Evolutionary conservation across 2,113 vertebrate species (phyloP), one percentile per base, ranked within the genome.

Genomic region (Centrocercus urophasianus): DNA sequence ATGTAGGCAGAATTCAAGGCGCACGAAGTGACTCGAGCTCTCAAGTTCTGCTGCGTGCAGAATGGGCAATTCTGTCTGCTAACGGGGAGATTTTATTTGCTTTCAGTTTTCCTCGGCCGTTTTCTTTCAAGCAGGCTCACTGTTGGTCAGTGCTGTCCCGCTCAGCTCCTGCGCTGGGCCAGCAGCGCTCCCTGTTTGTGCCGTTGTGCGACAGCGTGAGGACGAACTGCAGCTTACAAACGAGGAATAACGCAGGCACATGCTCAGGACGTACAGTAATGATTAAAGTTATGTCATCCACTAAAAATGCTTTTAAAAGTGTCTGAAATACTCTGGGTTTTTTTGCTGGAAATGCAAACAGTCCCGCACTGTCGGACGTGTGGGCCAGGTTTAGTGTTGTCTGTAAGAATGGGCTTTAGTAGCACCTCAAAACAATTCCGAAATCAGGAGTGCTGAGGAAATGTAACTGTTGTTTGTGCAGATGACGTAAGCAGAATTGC

Each of bases 231-330:
- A 65, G 36, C 43, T 30, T 6, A 14, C 88, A 12, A 65, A 38
- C 36, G 56, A 52, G 75, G 72, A 88, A 45, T 1, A 88, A 77
- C 83, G 70, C 11, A 5, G 67, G 87, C 85, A 83, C 91, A 81
- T 86, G 79, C 73, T 73, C 76, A 27, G 88, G 88, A 88, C 48
- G 6, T 27, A 65, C 85, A 90, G 88, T 61, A 75, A 94, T 25
- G 73, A 90, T 42, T 75, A 24, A 93, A 88, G 86, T 95, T 95
- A 78, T 78, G 85, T 93, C 94, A 90, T 90, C 57, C 47, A 0
- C 73, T 86, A 95, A 89, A 96, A 97, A 96, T 76, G 79, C 93
- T 72, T 88, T 93, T 72, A 63, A 54, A 54, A 91, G 69, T 75
- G 21, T 0, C 76, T 54, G 86, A 64, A 73, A 48, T 5, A 7